A percentile compares a stretch with the other conserved stretches of the same genome.
Conservation (phyloP, 1,140 invertebrate species). For the Zelostemma sp. region DNA sequence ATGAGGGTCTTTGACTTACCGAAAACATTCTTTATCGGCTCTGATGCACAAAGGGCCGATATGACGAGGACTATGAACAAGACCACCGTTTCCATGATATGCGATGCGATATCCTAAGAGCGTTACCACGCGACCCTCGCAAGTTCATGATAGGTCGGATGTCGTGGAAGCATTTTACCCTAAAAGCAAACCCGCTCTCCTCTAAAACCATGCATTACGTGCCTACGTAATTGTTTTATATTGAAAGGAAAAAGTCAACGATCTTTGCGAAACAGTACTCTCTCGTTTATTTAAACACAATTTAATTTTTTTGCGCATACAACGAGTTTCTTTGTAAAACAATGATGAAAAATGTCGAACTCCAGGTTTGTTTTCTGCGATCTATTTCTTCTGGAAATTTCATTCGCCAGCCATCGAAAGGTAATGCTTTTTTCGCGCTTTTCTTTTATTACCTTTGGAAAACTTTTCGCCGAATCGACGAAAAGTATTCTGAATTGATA, state of each 20-base stretch:
- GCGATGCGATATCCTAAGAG: conserved; percentile 59
- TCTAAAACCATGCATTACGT: conserved; percentile 14
- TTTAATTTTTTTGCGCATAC: conserved; percentile 1
- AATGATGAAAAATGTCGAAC: too few relatives aligned
- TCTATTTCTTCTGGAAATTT: too few relatives aligned
- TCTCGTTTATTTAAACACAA: neutral
- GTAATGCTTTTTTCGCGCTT: too few relatives aligned
- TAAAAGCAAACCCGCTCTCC: conserved; percentile 39
- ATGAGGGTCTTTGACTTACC: conserved; percentile 56
- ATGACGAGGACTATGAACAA: conserved; percentile 58
- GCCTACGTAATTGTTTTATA: conserved; percentile 11
- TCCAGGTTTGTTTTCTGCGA: too few relatives aligned
- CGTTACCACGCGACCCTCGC: conserved; percentile 50
- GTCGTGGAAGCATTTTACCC: conserved; percentile 58
- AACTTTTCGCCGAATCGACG: too few relatives aligned
- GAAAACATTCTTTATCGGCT: conserved; percentile 59
- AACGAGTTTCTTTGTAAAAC: too few relatives aligned
- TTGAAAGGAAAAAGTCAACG: conserved; percentile 14
- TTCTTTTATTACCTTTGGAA: too few relatives aligned
- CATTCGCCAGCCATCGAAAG: too few relatives aligned
- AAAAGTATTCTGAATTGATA: neutral
- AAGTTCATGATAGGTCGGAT: conserved; percentile 62
- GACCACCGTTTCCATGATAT: conserved; percentile 64
- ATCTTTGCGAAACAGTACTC: neutral
- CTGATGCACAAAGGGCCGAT: conserved; percentile 54